Evolutionary conservation across 2,113 vertebrate genomes (phyloP).

Genomic region (Dasypus novemcinctus): DNA sequence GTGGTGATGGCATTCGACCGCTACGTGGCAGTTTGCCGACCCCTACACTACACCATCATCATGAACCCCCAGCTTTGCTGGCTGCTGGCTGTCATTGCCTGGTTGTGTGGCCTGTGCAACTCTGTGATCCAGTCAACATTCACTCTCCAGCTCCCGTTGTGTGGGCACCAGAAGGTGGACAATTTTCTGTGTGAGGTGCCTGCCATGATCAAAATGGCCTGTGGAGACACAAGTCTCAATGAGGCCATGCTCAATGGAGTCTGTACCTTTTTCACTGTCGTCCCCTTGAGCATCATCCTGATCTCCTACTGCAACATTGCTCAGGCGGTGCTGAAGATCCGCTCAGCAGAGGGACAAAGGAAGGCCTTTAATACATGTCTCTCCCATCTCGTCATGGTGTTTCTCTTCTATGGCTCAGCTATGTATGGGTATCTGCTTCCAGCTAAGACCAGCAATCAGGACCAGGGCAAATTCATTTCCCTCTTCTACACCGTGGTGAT

Average conservation of each 20-base stretch:
- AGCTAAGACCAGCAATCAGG: constrained; percentile 59
- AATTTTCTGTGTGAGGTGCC: constrained; percentile 71
- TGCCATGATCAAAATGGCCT: constrained; percentile 57
- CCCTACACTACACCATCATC: constrained; percentile 64
- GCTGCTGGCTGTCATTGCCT: constrained; percentile 57
- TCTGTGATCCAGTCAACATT: constrained; percentile 49
- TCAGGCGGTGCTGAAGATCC: constrained; percentile 42
- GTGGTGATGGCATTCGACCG: constrained; percentile 73
- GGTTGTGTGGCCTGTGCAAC: constrained; percentile 59
- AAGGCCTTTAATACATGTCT: constrained; percentile 71
- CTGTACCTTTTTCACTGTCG: not conserved
- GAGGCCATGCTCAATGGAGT: constrained; percentile 56
- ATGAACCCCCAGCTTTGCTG: constrained; percentile 68
- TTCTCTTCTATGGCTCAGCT: constrained; percentile 74
- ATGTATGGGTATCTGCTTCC: constrained; percentile 75
- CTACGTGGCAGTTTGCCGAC: constrained; percentile 69
- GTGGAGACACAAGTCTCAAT: constrained; percentile 53
- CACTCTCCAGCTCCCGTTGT: constrained; percentile 31
- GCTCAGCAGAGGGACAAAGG: not conserved
- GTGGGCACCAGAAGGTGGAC: constrained; percentile 52
- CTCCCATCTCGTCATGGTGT: constrained; percentile 70
- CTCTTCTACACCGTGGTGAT: constrained; percentile 74
- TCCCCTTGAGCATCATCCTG: constrained; percentile 56
- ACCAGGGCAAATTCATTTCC: constrained; percentile 71
- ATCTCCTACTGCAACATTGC: constrained; percentile 53